Base-by-base conservation (phyloP, 1,140 invertebrate genomes). In the Orchesella cincta region DNA sequence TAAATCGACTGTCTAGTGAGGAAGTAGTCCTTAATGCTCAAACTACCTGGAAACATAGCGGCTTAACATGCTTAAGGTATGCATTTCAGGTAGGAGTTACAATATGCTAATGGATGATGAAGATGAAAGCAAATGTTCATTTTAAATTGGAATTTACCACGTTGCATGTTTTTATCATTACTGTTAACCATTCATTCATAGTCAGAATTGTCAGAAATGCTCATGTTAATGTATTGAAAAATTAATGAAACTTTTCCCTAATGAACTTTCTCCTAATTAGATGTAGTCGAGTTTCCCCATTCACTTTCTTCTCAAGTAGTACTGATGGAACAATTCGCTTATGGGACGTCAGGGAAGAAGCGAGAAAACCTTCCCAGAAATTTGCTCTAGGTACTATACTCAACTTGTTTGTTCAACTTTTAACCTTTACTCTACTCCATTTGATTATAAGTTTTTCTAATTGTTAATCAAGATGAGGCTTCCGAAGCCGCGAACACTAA, bases 31-130 rank as follows among this genome's bases (percentile, higher is more conserved):
- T 72, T 18, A 18, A 36, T 16, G 36, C 70, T 12, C 75, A 74
- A 52, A 31, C 31, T 34, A 46, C 1, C 5, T 8, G 31, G 2
- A 64, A 28, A 31, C 81, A 81, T 62, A 26, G 12, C 5, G 77
- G 76, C 1, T 36, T 81, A n/a, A 75, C 78, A 39, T 73, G 74
- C 29, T 28, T 78, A 1, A 72, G 76, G 80, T 81, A 77, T 62
- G 57, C 23, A 35, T 64, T 12, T 20, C 5, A 28, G n/a, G n/a
- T n/a, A n/a, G n/a, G n/a, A n/a, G n/a, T n/a, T n/a, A n/a, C n/a
- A n/a, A n/a, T n/a, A n/a, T n/a, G n/a, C n/a, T n/a, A n/a, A n/a
- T n/a, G n/a, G n/a, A n/a, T n/a, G n/a, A n/a, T n/a, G n/a, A n/a
- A n/a, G n/a, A n/a, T n/a, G n/a, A n/a, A n/a, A n/a, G n/a, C n/a